Evolutionary conservation across 1,140 invertebrate species (phyloP).

Genomic region (Sinella curviseta): DNA sequence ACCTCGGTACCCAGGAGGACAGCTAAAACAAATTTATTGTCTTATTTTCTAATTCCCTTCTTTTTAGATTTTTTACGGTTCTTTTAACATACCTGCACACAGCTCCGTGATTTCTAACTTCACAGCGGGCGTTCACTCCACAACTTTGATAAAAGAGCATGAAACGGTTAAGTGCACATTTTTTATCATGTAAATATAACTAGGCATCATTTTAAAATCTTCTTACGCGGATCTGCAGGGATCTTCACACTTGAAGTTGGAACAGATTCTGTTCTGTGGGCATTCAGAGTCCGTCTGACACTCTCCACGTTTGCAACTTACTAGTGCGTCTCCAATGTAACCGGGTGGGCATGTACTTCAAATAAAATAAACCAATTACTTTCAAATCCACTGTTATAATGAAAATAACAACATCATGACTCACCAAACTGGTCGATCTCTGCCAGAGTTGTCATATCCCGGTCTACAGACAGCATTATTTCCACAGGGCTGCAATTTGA

Average conservation of each 20-base stretch:
- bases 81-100: no score
- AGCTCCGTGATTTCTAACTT: constrained; percentile 75
- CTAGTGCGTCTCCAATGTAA: constrained; percentile 77
- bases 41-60: not conserved
- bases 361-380: not conserved
- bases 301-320: constrained; percentile 70
- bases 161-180: constrained; percentile 75
- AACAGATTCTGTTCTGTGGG: constrained; percentile 69
- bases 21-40: constrained; percentile 55
- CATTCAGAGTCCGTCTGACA: constrained; percentile 73
- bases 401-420: constrained; percentile 56
- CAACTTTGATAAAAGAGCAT: constrained; percentile 72
- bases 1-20: constrained; percentile 74
- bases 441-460: constrained; percentile 75
- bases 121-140: constrained; percentile 68
- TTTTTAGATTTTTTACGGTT: not conserved
- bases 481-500: no score
- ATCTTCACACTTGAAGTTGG: constrained; percentile 58
- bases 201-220: no score
- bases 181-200: no score
- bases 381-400: not conserved
- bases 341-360: constrained; percentile 59
- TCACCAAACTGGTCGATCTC: constrained; percentile 78
- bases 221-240: constrained; percentile 33
- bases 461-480: constrained; percentile 76